Percentiles rank a stretch among this genome's conserved stretches.
These are phyloP conservation scores for Puma concolor DNA, from an alignment of 2,113 vertebrate genomes.

Conservation along the genomic window DNA sequence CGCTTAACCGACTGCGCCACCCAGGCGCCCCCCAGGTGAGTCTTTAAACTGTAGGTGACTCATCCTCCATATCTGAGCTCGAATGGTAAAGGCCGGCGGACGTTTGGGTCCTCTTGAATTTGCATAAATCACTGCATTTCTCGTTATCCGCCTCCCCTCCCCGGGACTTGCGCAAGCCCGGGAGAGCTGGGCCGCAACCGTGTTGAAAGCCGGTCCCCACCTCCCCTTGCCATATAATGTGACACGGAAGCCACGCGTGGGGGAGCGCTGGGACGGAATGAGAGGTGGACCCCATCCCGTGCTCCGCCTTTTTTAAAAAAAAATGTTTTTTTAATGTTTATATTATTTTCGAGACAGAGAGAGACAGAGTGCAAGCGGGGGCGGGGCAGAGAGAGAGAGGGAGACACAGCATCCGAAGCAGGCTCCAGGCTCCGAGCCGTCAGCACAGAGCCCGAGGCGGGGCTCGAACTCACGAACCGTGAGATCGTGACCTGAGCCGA, in stretches of 20 bases:
- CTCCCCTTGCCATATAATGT: neutral
- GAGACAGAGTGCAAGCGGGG: too few relatives aligned
- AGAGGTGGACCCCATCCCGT: rapidly evolving
- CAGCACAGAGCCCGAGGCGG: too few relatives aligned
- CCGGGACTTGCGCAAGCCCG: too few relatives aligned
- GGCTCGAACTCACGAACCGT: too few relatives aligned
- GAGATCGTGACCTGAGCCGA: too few relatives aligned
- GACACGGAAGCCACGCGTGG: rapidly evolving
- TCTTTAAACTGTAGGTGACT: rapidly evolving
- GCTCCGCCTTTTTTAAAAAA: rapidly evolving
- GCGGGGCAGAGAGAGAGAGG: too few relatives aligned
- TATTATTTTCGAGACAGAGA: too few relatives aligned
- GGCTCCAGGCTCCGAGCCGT: too few relatives aligned
- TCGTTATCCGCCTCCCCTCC: rapidly evolving
- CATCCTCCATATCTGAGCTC: rapidly evolving
- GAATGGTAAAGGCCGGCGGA: neutral
- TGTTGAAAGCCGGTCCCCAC: rapidly evolving
- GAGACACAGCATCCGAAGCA: too few relatives aligned
- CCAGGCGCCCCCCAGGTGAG: slow-evolving; percentile 63
- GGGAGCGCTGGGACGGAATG: neutral
- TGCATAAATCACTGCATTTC: neutral
- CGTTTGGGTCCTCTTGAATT: rapidly evolving
- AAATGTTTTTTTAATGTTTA: too few relatives aligned
- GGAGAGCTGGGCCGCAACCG: neutral
- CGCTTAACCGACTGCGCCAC: too few relatives aligned